Evolutionary conservation across 1,140 invertebrate species (phyloP), one percentile per base, ranked within the genome.

Genomic region (Kradibia gibbosae): DNA sequence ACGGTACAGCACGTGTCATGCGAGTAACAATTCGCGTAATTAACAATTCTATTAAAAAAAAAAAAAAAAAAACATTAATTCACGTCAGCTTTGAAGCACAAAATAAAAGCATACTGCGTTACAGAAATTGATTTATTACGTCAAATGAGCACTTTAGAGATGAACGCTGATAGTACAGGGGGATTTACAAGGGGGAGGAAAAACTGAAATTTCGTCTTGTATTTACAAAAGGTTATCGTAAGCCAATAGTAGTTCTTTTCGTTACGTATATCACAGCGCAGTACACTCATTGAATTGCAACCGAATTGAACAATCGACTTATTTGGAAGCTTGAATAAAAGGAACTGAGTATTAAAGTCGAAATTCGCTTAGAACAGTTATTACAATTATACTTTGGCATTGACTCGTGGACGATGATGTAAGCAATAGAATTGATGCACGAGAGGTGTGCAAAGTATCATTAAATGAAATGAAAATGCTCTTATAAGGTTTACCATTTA

Each of bases 21-120:
- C n/a, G n/a, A n/a, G n/a, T n/a, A n/a, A n/a, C n/a, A n/a, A n/a
- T n/a, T n/a, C n/a, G n/a, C n/a, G n/a, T n/a, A n/a, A n/a, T n/a
- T n/a, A n/a, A n/a, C n/a, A n/a, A n/a, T n/a, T n/a, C n/a, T n/a
- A n/a, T n/a, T n/a, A n/a, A n/a, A n/a, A n/a, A n/a, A n/a, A n/a
- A n/a, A n/a, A n/a, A n/a, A n/a, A n/a, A n/a, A 20, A 7, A 72
- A 53, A 53, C 11, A 50, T 72, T 48, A 25, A 72, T 72, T 71
- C 45, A 20, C 22, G 13, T 0, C 22, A 28, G 11, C 4, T 34
- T 71, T 45, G 10, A 45, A 25, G n/a, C 7, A 25, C 48, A 25
- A 36, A 7, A 48, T 25, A 45, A 45, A 13, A 22, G 28, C 10
- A 67, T 67, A 36, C 31, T 39, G 3, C 22, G 20, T 10, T 5